These are phyloP conservation scores for Zonitis immaculata DNA, from an alignment of 2,888 invertebrate species.

Conservation along the genomic window DNA sequence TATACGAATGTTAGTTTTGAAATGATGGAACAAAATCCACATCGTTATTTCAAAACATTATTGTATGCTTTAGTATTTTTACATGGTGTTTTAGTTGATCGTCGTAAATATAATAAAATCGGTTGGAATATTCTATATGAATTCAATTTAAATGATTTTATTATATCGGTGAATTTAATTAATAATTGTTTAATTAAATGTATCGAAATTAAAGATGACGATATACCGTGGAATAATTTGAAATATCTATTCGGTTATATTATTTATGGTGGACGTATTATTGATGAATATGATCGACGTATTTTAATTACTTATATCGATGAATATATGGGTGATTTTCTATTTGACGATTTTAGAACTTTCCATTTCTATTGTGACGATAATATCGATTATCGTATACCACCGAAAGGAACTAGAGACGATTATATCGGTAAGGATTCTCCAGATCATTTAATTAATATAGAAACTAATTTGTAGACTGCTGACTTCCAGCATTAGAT, in stretches of 20 bases:
- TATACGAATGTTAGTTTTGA: conserved; percentile 80
- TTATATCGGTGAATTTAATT: conserved; percentile 80
- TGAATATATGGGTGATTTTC: conserved; percentile 91
- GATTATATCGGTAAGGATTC: conserved; percentile 63
- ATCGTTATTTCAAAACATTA: conserved; percentile 73
- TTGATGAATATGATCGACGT: conserved; percentile 85
- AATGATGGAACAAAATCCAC: conserved; percentile 67
- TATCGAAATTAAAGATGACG: conserved; percentile 51
- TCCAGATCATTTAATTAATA: no score
- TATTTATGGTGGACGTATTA: conserved; percentile 93
- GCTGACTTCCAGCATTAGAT: no score
- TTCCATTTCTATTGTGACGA: conserved; percentile 82
- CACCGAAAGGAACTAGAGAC: conserved; percentile 61
- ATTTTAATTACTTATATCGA: conserved; percentile 86
- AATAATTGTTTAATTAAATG: conserved; percentile 78
- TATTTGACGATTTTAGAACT: conserved; percentile 86
- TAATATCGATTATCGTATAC: conserved; percentile 73
- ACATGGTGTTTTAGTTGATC: conserved; percentile 89
- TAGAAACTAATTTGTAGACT: no score
- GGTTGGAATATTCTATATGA: conserved; percentile 94
- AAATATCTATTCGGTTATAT: conserved; percentile 93
- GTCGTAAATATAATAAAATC: conserved; percentile 88
- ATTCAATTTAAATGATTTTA: conserved; percentile 90
- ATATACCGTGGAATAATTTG: conserved; percentile 81
- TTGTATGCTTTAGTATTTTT: conserved; percentile 89